Evolutionary conservation across 2,797 vertebrate species (phyloP).

Genomic region (Hypotaenidia okinawae): DNA sequence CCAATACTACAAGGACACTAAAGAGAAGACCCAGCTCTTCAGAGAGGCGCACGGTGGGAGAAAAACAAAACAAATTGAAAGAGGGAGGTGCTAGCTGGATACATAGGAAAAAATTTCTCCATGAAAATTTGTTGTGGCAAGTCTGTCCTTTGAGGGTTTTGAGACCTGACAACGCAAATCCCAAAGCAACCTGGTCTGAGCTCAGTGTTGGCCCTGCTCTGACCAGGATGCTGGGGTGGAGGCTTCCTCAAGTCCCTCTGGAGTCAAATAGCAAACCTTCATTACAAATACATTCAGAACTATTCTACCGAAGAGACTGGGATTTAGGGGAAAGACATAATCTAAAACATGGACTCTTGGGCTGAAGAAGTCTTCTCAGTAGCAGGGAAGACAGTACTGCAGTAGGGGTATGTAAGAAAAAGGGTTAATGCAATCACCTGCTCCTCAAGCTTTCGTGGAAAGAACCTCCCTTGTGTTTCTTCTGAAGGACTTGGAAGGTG

Average conservation of each 20-base stretch:
- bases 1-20: neutral
- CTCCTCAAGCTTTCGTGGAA: neutral
- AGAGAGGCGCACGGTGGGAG: neutral
- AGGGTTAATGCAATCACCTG: neutral
- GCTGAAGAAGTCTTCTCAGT: neutral
- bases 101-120: neutral
- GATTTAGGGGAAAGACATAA: neutral
- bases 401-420: neutral
- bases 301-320: neutral
- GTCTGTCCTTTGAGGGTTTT: neutral
- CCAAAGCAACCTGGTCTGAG: neutral
- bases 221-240: neutral
- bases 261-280: neutral
- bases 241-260: neutral
- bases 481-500: neutral
- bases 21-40: neutral
- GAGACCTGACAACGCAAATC: neutral
- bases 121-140: neutral
- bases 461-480: neutral
- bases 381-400: neutral
- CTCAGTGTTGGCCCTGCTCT: neutral
- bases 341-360: neutral
- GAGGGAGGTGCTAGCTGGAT: neutral
- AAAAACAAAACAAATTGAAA: neutral
- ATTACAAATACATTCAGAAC: neutral